Conservation (phyloP, 2,797 vertebrate genomes). For the Pseudomugil gertrudae region DNA sequence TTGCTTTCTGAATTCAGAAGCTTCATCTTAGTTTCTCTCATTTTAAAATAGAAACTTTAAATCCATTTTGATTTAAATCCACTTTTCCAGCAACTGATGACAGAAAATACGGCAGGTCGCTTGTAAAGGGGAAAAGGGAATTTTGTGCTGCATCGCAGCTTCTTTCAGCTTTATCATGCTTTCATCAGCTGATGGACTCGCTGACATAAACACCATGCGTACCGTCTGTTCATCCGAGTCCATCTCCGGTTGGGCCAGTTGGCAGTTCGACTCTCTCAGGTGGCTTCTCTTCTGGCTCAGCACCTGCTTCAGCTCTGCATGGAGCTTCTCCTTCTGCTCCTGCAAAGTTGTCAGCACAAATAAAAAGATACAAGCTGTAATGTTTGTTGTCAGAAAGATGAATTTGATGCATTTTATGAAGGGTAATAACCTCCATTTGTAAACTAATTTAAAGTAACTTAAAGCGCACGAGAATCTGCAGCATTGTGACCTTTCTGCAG, state of each 20-base stretch:
- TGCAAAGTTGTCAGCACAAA: constrained; percentile 36
- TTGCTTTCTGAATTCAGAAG: too few species aligned
- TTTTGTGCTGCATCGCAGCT: background rate
- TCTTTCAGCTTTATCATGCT: too few species aligned
- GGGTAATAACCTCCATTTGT: too few species aligned
- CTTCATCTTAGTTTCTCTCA: too few species aligned
- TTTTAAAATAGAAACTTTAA: too few species aligned
- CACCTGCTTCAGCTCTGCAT: constrained; percentile 89
- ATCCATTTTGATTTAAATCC: constrained; percentile 14
- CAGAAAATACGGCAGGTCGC: background rate
- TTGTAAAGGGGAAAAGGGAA: background rate
- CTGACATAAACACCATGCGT: constrained; percentile 28
- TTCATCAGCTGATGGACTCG: too few species aligned
- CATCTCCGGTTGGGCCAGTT: constrained; percentile 78
- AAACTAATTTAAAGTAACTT: too few species aligned
- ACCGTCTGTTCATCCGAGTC: constrained; percentile 81
- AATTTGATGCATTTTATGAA: too few species aligned
- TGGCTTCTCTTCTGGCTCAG: constrained; percentile 85
- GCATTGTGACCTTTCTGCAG: too few species aligned
- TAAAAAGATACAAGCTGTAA: too few species aligned
- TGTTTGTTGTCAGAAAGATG: too few species aligned
- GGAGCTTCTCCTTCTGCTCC: constrained; percentile 88
- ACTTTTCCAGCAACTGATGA: constrained; percentile 18
- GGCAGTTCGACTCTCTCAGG: constrained; percentile 72
- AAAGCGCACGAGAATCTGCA: too few species aligned